phyloP scores from a whole-genome alignment of 2,113 vertebrate species.

The Semnornis frantzii region DNA sequence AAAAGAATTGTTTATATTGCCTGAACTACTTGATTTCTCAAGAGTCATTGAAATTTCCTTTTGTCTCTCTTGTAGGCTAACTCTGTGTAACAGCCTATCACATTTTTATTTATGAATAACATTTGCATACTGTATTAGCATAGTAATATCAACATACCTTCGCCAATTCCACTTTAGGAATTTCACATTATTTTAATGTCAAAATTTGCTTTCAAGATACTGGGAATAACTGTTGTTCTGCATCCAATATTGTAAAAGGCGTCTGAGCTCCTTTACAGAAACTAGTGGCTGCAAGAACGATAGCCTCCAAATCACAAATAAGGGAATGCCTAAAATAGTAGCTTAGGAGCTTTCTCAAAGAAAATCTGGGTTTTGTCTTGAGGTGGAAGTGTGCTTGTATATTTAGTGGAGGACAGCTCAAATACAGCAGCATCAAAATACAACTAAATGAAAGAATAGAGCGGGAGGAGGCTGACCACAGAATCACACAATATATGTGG shows the following conservation, averaged over 20 bases:
- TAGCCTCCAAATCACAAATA: background rate
- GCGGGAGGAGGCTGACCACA: background rate
- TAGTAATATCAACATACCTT: background rate
- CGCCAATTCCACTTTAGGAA: background rate
- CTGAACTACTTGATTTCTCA: conserved; percentile 12
- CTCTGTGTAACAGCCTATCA: background rate
- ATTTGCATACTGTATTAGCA: background rate
- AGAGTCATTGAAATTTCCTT: background rate
- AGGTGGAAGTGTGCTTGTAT: background rate
- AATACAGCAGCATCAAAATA: background rate
- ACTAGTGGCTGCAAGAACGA: background rate
- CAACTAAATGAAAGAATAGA: background rate
- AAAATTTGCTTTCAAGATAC: background rate
- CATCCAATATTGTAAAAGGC: background rate
- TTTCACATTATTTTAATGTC: background rate
- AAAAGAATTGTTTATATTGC: background rate
- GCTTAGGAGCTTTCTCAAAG: background rate
- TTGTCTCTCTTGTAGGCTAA: background rate
- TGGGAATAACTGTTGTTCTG: background rate
- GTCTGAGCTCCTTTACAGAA: background rate
- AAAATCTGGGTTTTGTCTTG: background rate
- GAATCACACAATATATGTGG: too few species aligned
- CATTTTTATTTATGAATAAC: background rate
- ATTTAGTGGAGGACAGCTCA: background rate
- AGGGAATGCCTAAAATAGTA: background rate